phyloP scores from a whole-genome alignment of 2,797 vertebrate species.

The Erethizon dorsatum region DNA sequence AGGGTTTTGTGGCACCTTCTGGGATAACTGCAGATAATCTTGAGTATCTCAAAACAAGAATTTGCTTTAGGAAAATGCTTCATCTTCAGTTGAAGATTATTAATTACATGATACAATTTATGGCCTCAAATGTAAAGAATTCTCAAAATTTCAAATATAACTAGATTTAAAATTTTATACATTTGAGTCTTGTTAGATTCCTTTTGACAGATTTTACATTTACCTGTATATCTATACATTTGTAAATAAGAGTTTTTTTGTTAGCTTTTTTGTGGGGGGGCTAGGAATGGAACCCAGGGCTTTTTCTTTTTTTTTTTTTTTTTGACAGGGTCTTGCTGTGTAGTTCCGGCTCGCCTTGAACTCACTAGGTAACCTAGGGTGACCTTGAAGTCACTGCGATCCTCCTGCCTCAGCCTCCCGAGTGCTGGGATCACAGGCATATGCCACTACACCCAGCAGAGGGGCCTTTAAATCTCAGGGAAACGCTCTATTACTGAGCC shows the following conservation, averaged over 20 bases:
- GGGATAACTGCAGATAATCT: conserved; percentile 10
- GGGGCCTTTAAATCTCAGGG: neutral
- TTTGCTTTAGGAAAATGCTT: conserved; percentile 11
- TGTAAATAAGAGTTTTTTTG: neutral
- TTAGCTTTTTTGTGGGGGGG: too few relatives aligned
- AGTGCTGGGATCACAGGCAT: too few relatives aligned
- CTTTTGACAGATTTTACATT: conserved; percentile 19
- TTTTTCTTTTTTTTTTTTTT: neutral
- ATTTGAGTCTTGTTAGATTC: conserved; percentile 55
- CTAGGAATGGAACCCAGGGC: neutral
- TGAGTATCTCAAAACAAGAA: conserved; percentile 52
- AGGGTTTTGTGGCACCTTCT: neutral
- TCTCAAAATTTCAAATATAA: conserved; percentile 36
- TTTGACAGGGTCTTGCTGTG: too few relatives aligned
- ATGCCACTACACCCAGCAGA: too few relatives aligned
- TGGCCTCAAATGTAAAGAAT: neutral
- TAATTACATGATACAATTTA: neutral
- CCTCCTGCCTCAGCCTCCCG: too few relatives aligned
- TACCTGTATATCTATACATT: conserved; percentile 15
- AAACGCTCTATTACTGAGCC: neutral
- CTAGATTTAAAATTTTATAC: conserved; percentile 54
- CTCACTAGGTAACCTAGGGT: too few relatives aligned
- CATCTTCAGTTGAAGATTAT: neutral
- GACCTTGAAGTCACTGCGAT: too few relatives aligned
- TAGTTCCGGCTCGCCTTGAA: too few relatives aligned